Evolutionary conservation across 2,113 vertebrate genomes (phyloP).

Genomic region (Uropsilus gracilis): DNA sequence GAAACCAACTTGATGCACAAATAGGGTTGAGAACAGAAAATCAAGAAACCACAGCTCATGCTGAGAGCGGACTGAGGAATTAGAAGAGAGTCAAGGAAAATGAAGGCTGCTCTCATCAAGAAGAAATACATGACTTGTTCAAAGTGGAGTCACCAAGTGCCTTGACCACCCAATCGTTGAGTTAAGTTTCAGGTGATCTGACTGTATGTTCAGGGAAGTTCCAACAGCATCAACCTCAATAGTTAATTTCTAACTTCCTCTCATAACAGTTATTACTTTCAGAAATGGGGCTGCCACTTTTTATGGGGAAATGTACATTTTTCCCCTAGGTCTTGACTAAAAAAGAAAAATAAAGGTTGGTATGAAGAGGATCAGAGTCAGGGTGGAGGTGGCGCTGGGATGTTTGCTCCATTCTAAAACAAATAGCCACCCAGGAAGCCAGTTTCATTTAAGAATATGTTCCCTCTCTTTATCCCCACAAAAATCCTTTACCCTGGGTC

Average conservation of each 20-base stretch:
- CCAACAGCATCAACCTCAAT: not conserved
- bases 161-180: not conserved
- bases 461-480: not conserved
- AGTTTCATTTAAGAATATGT: not conserved
- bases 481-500: not conserved
- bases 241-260: not conserved
- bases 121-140: not conserved
- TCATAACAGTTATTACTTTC: not conserved
- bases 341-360: not conserved
- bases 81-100: not conserved
- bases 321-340: not conserved
- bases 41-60: not conserved
- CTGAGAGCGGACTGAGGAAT: not conserved
- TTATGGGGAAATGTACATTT: not conserved
- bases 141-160: not conserved
- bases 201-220: not conserved
- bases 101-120: not conserved
- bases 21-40: not conserved
- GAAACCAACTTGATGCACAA: not conserved
- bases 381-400: not conserved
- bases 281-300: not conserved
- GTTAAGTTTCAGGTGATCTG: not conserved
- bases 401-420: not conserved
- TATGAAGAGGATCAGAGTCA: not conserved
- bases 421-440: not conserved